Evolutionary conservation across 2,797 vertebrate species (phyloP).

Genomic region (Linurgus olivaceus): DNA sequence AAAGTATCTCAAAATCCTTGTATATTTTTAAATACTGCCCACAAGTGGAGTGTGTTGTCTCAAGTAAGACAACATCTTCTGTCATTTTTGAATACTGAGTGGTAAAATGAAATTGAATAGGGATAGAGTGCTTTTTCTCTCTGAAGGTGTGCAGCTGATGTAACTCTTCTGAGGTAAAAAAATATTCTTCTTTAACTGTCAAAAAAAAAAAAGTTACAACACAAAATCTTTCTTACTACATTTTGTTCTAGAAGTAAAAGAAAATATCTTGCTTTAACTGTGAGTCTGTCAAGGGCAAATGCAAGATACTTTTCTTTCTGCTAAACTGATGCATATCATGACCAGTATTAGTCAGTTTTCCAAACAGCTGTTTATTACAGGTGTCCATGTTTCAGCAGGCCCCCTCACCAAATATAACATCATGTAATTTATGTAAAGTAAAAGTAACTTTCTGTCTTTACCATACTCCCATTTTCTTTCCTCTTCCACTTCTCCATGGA

Average conservation of each 20-base stretch:
- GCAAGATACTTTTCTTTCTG: not conserved
- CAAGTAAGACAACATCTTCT: not conserved
- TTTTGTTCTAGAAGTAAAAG: not conserved
- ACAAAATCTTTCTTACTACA: not conserved
- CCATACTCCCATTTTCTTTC: not conserved
- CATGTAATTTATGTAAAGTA: not conserved
- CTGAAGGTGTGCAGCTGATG: not conserved
- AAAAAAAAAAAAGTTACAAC: not conserved
- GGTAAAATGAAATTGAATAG: not conserved
- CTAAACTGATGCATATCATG: not conserved
- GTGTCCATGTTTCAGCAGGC: not conserved
- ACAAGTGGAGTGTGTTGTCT: not conserved
- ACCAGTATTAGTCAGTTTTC: not conserved
- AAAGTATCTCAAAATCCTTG: not conserved
- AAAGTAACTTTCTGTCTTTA: not conserved
- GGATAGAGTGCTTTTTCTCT: not conserved
- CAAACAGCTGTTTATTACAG: not conserved
- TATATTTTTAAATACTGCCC: not conserved
- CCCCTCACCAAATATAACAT: not conserved
- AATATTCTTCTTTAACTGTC: not conserved
- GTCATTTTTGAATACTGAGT: not conserved
- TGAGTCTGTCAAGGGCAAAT: not conserved
- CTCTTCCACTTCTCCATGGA: not conserved
- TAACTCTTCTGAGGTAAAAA: not conserved
- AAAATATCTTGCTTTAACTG: not conserved